Evolutionary conservation across 2,113 vertebrate genomes (phyloP).

Genomic region (Alectura lathami): DNA sequence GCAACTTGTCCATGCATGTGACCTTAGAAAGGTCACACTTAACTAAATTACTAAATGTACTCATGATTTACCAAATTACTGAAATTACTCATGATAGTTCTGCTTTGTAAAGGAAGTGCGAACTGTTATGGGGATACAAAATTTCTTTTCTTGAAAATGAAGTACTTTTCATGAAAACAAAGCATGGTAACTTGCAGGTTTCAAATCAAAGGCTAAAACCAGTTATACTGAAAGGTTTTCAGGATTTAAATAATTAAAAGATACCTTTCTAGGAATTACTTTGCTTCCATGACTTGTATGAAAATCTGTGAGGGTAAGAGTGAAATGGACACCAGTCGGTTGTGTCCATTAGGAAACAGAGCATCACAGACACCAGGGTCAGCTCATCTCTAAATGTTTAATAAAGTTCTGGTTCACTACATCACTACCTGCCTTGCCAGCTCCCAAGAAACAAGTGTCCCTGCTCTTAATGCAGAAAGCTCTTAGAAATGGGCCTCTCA

Average conservation of each 20-base stretch:
- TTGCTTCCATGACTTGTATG: neutral
- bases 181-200: neutral
- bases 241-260: conserved; percentile 17
- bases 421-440: neutral
- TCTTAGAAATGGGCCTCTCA: conserved; percentile 57
- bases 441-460: neutral
- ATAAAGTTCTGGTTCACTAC: conserved; percentile 1
- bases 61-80: no score
- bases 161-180: neutral
- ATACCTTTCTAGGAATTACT: neutral
- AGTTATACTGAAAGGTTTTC: neutral
- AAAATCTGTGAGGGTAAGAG: neutral
- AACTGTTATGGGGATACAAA: neutral
- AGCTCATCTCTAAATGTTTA: conserved; percentile 61
- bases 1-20: no score
- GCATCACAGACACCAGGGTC: conserved; percentile 17
- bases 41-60: no score
- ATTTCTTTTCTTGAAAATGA: neutral
- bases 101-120: neutral
- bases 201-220: neutral
- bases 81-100: neutral
- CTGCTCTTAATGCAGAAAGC: conserved; percentile 38
- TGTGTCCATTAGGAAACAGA: conserved; percentile 3
- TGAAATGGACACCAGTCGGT: conserved; percentile 3
- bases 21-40: no score